phyloP scores from a whole-genome alignment of 2,888 invertebrate genomes.

The Syrista parreyssii region DNA sequence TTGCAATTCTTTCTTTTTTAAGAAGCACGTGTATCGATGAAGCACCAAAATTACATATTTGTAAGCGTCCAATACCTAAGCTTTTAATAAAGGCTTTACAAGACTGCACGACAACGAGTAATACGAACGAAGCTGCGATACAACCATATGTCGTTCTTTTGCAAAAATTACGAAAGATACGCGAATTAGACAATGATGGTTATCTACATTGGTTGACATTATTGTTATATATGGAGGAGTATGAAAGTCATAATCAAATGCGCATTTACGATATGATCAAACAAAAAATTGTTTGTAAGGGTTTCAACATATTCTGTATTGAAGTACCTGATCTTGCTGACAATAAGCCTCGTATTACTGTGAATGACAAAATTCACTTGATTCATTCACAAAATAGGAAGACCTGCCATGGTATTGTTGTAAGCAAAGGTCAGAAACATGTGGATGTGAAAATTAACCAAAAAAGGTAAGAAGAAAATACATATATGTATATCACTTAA shows the following conservation, averaged over 20 bases:
- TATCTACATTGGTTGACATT: slow-evolving; percentile 43
- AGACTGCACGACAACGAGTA: too few species aligned
- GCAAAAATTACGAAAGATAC: slow-evolving; percentile 10
- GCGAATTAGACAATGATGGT: slow-evolving; percentile 21
- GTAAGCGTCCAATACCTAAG: background rate
- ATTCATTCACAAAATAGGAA: too few species aligned
- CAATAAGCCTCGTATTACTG: slow-evolving; percentile 18
- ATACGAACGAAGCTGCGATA: too few species aligned
- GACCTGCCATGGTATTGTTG: too few species aligned
- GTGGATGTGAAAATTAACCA: too few species aligned
- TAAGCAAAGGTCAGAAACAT: too few species aligned
- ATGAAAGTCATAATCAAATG: slow-evolving; percentile 25
- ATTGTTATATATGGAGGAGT: slow-evolving; percentile 41
- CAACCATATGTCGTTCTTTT: too few species aligned
- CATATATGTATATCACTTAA: background rate
- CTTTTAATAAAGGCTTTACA: background rate
- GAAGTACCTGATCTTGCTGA: slow-evolving; percentile 32
- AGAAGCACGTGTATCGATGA: background rate
- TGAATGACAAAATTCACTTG: background rate
- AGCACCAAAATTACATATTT: background rate
- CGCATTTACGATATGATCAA: slow-evolving; percentile 21
- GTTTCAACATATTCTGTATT: slow-evolving; percentile 21
- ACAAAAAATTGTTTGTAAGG: slow-evolving; percentile 14
- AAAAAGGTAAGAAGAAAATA: background rate
- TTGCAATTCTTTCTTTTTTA: too few species aligned